Conservation (phyloP, 1,140 invertebrate genomes). For the Globodera ellingtonae region DNA sequence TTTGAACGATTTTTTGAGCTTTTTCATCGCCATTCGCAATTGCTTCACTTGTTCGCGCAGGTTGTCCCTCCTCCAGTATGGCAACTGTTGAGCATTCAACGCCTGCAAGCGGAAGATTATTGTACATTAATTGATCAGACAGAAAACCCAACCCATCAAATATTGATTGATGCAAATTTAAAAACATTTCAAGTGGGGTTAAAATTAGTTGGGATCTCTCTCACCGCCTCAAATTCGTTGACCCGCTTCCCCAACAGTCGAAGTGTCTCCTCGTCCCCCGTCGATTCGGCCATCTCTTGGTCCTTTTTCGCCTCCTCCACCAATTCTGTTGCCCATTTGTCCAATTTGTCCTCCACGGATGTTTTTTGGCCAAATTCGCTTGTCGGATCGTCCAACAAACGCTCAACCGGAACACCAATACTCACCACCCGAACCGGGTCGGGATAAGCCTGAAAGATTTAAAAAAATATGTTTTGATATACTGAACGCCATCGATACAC, state of each 20-base stretch:
- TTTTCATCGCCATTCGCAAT: constrained; percentile 75
- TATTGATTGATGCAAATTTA: constrained; percentile 44
- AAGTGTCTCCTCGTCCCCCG: constrained; percentile 45
- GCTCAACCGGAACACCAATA: constrained; percentile 87
- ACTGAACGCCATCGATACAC: constrained; percentile 54
- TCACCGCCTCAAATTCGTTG: constrained; percentile 41
- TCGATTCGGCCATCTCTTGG: constrained; percentile 25
- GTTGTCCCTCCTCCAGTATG: constrained; percentile 88
- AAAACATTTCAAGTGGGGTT: constrained; percentile 39
- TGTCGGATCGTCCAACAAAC: constrained; percentile 82
- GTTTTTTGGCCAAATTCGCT: constrained; percentile 77
- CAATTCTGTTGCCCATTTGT: constrained; percentile 47
- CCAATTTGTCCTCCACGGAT: constrained; percentile 78
- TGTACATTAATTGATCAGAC: constrained; percentile 34
- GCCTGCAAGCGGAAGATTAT: constrained; percentile 48
- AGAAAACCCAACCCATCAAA: too few relatives aligned
- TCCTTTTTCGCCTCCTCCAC: constrained; percentile 48
- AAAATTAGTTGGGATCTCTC: constrained; percentile 33
- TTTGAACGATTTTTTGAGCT: constrained; percentile 13
- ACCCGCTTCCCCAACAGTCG: constrained; percentile 50
- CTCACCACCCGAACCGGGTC: constrained; percentile 96
- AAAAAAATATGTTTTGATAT: too few relatives aligned
- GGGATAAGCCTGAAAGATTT: constrained; percentile 78
- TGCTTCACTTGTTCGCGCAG: constrained; percentile 79
- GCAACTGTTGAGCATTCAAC: constrained; percentile 64